A percentile compares a stretch with the other conserved stretches of the same genome.
Conservation (phyloP, 1,140 invertebrate species). For the Holotrichia oblita region DNA sequence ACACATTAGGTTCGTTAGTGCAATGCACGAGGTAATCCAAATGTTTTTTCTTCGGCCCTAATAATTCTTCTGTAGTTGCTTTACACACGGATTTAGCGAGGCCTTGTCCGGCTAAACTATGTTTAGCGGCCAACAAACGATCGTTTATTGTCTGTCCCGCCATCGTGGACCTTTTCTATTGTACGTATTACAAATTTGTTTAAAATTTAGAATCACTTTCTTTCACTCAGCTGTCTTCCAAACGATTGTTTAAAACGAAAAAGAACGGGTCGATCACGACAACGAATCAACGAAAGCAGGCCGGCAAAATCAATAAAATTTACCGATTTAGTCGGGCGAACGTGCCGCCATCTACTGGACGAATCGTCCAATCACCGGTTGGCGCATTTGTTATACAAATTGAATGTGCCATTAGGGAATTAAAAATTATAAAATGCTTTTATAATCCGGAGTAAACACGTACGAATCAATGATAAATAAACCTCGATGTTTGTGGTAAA, state of each 20-base stretch:
- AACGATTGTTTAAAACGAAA: conserved; percentile 44
- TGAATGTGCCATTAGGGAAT: conserved; percentile 2
- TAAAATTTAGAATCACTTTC: conserved; percentile 12
- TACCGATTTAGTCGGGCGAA: conserved; percentile 40
- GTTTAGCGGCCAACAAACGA: conserved; percentile 95
- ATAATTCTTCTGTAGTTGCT: conserved; percentile 99
- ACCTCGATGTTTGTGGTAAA: not conserved
- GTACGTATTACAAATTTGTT: conserved; percentile 17
- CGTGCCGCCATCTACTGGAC: conserved; percentile 7
- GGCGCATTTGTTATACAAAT: conserved; percentile 17
- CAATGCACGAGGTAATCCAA: conserved; percentile 99
- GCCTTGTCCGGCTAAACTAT: conserved; percentile 98
- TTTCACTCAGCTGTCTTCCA: conserved; percentile 42
- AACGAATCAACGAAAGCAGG: conserved; percentile 41
- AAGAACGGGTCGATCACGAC: conserved; percentile 53
- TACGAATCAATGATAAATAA: not conserved
- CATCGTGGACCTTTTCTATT: conserved; percentile 64
- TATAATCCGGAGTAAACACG: not conserved
- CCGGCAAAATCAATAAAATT: conserved; percentile 53
- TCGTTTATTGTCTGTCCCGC: conserved; percentile 98
- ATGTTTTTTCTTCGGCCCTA: conserved; percentile 99
- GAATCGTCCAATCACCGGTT: not conserved
- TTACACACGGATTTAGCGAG: conserved; percentile 99
- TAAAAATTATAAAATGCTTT: not conserved
- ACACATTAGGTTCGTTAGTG: conserved; percentile 99